Conservation (phyloP, 2,797 vertebrate species). For the Sebastes nivosus region DNA sequence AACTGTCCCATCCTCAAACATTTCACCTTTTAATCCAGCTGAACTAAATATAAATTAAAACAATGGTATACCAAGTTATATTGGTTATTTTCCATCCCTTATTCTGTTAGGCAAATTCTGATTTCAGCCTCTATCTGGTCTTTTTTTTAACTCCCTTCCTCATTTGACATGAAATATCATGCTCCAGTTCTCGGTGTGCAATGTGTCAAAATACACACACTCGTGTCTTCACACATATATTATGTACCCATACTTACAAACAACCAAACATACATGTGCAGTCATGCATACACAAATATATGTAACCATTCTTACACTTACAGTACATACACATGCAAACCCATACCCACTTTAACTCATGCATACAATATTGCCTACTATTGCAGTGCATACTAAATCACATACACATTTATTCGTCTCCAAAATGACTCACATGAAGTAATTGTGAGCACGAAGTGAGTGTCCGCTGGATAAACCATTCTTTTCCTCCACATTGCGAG, state of each 20-base stretch:
- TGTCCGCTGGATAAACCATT: not conserved
- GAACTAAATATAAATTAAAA: not conserved
- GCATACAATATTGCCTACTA: constrained; percentile 17
- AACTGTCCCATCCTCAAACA: not conserved
- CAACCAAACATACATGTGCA: constrained; percentile 1
- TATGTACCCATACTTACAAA: constrained; percentile 12
- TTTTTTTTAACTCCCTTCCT: not conserved
- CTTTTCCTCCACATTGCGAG: not conserved
- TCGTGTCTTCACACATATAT: constrained; percentile 29
- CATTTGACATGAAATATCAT: constrained; percentile 22
- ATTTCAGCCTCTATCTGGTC: not conserved
- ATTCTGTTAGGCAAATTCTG: not conserved
- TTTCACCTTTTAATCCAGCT: not conserved
- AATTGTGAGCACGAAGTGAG: not conserved
- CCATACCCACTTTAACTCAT: constrained; percentile 8
- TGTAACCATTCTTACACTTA: constrained; percentile 6
- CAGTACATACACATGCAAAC: not conserved
- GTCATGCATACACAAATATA: constrained; percentile 46
- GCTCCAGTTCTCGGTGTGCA: constrained; percentile 40
- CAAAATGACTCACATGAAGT: constrained; percentile 18
- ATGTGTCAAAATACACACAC: constrained; percentile 11
- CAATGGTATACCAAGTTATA: not conserved
- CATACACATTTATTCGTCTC: not conserved
- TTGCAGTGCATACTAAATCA: not conserved
- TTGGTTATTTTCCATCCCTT: not conserved